Percentiles rank a stretch among this genome's conserved stretches.
Evolutionary conservation across 2,797 vertebrate species (phyloP).

Genomic region (Saxicola maurus): DNA sequence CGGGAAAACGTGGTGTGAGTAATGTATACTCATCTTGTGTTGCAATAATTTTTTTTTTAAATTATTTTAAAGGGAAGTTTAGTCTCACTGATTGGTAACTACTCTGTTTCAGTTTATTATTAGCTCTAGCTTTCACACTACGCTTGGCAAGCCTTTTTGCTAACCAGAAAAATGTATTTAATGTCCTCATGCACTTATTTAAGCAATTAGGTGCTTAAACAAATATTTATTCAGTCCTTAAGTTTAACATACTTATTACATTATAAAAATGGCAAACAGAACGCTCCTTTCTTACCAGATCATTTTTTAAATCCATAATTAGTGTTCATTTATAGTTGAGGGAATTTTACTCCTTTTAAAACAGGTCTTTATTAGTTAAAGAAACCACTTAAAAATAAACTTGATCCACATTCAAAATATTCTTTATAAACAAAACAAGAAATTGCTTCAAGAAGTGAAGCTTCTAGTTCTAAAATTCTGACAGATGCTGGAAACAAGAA

Average conservation of each 20-base stretch:
- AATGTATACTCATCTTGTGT: not conserved
- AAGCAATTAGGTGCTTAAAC: conserved; percentile 52
- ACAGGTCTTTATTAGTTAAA: not conserved
- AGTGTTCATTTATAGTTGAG: not conserved
- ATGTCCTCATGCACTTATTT: conserved; percentile 26
- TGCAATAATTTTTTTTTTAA: not conserved
- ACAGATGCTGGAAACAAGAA: not conserved
- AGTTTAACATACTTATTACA: conserved; percentile 40
- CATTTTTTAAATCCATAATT: conserved; percentile 30
- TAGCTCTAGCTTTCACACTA: not conserved
- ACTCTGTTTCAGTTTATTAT: not conserved
- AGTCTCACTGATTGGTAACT: not conserved
- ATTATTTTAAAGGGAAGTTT: not conserved
- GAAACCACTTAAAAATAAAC: conserved; percentile 47
- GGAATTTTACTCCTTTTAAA: conserved; percentile 21
- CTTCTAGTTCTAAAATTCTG: not conserved
- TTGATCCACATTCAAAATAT: conserved; percentile 23
- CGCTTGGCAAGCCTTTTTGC: not conserved
- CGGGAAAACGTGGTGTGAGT: not conserved
- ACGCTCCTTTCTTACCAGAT: conserved; percentile 2
- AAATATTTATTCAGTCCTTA: conserved; percentile 51
- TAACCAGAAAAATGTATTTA: conserved; percentile 31
- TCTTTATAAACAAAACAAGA: conserved; percentile 25
- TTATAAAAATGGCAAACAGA: conserved; percentile 42
- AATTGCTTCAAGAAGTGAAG: conserved; percentile 34